A percentile compares a stretch with the other conserved stretches of the same genome.
These are phyloP conservation scores for Prionace glauca DNA, from an alignment of 2,797 vertebrate species.

Conservation along the genomic window DNA sequence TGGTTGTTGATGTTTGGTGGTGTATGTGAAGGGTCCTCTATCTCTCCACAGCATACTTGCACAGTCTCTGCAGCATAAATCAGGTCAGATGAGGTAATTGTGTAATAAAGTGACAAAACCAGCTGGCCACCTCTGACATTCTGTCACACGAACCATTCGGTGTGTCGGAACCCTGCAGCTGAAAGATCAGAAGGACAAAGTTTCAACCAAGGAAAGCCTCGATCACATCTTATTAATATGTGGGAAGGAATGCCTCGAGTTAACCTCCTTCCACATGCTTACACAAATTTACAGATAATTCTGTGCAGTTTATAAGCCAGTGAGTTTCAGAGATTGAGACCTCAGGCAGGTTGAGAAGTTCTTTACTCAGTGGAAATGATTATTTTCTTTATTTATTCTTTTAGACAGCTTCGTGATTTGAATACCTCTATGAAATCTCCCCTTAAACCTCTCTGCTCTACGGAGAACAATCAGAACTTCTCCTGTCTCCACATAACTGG, in stretches of 20 bases:
- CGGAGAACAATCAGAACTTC: no score
- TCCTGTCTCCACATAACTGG: no score
- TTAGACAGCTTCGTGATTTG: no score
- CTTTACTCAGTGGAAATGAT: no score
- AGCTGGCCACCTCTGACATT: not conserved
- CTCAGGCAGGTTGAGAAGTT: no score
- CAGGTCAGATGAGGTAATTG: not conserved
- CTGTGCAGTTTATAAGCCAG: not conserved
- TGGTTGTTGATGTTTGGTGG: not conserved
- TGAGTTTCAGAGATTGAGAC: no score
- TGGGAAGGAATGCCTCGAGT: not conserved
- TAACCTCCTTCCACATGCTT: not conserved
- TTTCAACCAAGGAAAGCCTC: not conserved
- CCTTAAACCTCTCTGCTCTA: no score
- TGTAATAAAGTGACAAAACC: not conserved
- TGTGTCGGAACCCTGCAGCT: slow-evolving; percentile 76
- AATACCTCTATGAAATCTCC: no score
- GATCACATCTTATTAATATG: not conserved
- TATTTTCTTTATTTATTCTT: no score
- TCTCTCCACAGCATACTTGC: not conserved
- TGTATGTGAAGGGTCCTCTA: not conserved
- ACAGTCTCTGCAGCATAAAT: not conserved
- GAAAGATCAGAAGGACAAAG: slow-evolving; percentile 43
- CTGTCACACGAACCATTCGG: slow-evolving; percentile 70
- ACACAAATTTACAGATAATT: no score